Evolutionary conservation across 1,140 invertebrate species (phyloP), one percentile per base, ranked within the genome.

Genomic region (Drosophila tsacasi): DNA sequence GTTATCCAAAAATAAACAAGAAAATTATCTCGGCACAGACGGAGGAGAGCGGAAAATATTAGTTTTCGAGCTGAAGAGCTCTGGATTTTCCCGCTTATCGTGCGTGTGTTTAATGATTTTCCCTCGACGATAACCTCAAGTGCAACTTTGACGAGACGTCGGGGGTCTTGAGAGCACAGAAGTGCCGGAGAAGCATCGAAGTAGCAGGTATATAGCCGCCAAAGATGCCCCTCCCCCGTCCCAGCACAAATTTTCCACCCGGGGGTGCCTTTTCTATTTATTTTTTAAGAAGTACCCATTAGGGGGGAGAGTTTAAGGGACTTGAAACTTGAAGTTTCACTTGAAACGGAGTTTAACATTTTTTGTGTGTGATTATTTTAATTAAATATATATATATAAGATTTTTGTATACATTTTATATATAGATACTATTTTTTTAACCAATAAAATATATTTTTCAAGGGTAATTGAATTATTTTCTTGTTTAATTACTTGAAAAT

Each of bases 71-170:
- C 44, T 55, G 40, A 39, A 52, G 42, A 60, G 47, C 58, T 23
- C 58, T 42, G 49, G 71, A 77, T 77, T 77, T 82, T 79, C 46
- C 68, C 69, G 79, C 79, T 82, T 82, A 82, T 82, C 79, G 40
- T 75, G 62, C 66, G 68, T 82, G 67, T 82, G 59, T 66, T 83
- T 79, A 72, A 76, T 79, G 81, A 83, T 83, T 83, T 83, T 71
- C 52, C 81, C 59, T 17, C 74, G 76, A 76, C 67, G 69, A 73
- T 83, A 83, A 83, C 81, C 81, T 83, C 81, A 83, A 83, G 81
- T 83, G 81, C 64, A 83, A 62, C 63, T 58, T 83, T 83, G 81
- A 83, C 80, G 80, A 67, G 63, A 74, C 67, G 58, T 62, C 57
- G 40, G 47, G 49, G 49, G 59, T 67, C 49, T 32, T 23, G 54